A percentile compares a stretch with the other conserved stretches of the same genome.
These are phyloP conservation scores for Tyto alba DNA, from an alignment of 2,113 vertebrate species.

Conservation along the genomic window DNA sequence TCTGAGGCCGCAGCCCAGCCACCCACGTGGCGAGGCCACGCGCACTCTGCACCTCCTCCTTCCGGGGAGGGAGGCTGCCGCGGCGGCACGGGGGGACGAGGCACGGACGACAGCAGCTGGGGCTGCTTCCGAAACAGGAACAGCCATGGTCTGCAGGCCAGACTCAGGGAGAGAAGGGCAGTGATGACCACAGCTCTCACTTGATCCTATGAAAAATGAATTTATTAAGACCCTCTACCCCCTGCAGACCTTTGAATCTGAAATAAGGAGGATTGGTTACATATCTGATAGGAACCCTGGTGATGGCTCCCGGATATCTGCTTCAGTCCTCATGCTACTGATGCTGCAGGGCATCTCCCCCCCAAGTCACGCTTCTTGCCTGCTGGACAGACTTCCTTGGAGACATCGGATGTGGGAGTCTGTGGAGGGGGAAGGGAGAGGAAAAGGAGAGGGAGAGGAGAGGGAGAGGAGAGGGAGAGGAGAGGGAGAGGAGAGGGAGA, in stretches of 20 bases:
- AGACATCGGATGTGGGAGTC: rapidly evolving
- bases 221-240: neutral
- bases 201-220: neutral
- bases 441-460: rapidly evolving
- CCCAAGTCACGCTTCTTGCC: neutral
- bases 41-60: neutral
- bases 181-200: neutral
- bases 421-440: no score
- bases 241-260: neutral
- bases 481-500: rapidly evolving
- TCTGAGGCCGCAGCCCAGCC: neutral
- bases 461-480: rapidly evolving
- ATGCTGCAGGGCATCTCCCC: neutral
- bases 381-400: neutral
- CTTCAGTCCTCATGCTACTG: neutral
- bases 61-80: neutral
- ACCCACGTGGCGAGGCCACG: neutral
- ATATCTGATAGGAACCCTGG: neutral
- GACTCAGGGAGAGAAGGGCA: neutral
- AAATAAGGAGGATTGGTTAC: neutral
- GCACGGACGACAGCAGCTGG: neutral
- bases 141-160: neutral
- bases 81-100: rapidly evolving
- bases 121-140: neutral
- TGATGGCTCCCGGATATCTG: rapidly evolving